Base-by-base conservation (phyloP, 1,140 invertebrate species). In the Cherax destructor region DNA sequence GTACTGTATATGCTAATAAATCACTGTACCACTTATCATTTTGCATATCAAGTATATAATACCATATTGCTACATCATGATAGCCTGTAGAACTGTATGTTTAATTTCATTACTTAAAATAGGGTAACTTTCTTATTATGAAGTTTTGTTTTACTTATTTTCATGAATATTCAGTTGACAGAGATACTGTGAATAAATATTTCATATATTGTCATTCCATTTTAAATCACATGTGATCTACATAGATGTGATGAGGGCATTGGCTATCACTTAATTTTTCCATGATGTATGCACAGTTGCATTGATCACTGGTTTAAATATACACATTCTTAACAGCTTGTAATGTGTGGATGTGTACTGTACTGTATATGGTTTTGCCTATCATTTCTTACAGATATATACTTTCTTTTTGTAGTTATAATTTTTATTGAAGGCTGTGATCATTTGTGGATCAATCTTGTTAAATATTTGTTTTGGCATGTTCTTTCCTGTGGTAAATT, bases 401-500 rank as follows among this genome's bases (percentile, higher is more conserved):
- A 74, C 69, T 74, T 5, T 74, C 52, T 56, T 56, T 56, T 56
- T 6, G 1, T 65, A 74, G 5, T 74, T 30, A 41, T 74, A 30
- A 74, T 13, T 49, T 83, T 61, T 83, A 10, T 47, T 56, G 18
- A 83, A 50, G 59, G 69, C 49, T 83, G 81, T 83, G 59, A 83
- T 56, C 85, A 61, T 50, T 59, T 78, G 52, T 79, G 78, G 77
- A 76, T 77, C 74, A 76, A 30, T 79, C 30, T 87, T 87, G 85
- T 59, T 78, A 65, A 18, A 24, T 61, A 61, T 83, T 56, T 16
- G 5, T 56, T 56, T 56, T 30, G 52, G 85, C 85, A 87, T 87
- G 85, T 59, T 77, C 30, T 50, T 78, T 52, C 61, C 61, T 83
- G 81, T 83, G 56, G 81, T 83, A 83, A 61, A 77, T 83, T 83